phyloP scores from a whole-genome alignment of 2,113 vertebrate genomes.

The Cyprinodon variegatus region DNA sequence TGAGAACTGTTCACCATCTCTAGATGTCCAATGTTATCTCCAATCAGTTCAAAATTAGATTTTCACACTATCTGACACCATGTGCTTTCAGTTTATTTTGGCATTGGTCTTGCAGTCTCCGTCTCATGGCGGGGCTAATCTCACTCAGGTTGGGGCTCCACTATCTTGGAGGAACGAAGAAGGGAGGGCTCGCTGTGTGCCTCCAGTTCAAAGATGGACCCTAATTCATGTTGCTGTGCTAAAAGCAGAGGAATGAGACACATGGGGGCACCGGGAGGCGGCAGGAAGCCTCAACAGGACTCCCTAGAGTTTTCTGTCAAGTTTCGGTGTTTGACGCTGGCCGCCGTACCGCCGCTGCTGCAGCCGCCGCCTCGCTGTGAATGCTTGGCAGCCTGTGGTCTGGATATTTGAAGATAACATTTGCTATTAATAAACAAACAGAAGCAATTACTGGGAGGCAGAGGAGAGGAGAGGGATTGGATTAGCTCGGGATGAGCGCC shows the following conservation, averaged over 20 bases:
- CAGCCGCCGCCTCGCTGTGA: conserved; percentile 45
- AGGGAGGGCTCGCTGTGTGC: conserved; percentile 29
- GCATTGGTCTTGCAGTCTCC: conserved; percentile 20
- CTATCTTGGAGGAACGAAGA: conserved; percentile 47
- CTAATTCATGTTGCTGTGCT: conserved; percentile 76
- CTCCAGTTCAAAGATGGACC: conserved; percentile 71
- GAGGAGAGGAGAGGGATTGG: conserved; percentile 71
- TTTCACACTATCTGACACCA: conserved; percentile 68
- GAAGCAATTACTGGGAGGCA: conserved; percentile 79
- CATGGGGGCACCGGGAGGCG: conserved; percentile 31
- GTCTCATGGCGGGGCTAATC: conserved; percentile 58
- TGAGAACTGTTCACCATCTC: conserved; percentile 59
- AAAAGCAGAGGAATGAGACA: conserved; percentile 46
- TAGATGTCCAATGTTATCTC: conserved; percentile 35
- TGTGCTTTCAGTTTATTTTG: conserved; percentile 52
- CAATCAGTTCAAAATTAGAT: conserved; percentile 69
- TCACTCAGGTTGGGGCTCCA: conserved; percentile 64
- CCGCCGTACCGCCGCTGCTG: conserved; percentile 18
- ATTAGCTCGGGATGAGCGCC: conserved; percentile 75
- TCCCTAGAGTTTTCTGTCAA: conserved; percentile 77
- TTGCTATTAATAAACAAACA: conserved; percentile 84
- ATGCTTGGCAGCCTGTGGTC: conserved; percentile 72
- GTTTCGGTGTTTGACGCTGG: conserved; percentile 64
- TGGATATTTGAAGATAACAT: conserved; percentile 86
- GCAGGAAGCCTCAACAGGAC: conserved; percentile 38